phyloP scores from a whole-genome alignment of 2,113 vertebrate species.

The Oncorhynchus kisutch region DNA sequence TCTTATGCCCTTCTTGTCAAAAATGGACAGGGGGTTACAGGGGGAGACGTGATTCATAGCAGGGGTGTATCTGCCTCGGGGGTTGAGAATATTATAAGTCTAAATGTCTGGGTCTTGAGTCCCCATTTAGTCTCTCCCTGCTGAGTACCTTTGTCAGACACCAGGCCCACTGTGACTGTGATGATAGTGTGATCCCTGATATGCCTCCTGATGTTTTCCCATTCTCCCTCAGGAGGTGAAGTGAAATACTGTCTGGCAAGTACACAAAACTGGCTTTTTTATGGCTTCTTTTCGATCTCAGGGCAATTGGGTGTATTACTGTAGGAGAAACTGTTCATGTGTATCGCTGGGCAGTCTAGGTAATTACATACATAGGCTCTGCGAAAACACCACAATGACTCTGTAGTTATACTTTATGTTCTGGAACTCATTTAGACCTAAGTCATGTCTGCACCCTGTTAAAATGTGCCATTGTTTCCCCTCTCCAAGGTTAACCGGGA shows the following conservation, averaged over 20 bases:
- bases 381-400: constrained; percentile 10
- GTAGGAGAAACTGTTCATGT: constrained; percentile 17
- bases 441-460: neutral
- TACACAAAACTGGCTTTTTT: neutral
- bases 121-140: neutral
- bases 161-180: constrained; percentile 3
- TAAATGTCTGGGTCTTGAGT: neutral
- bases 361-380: constrained; percentile 24
- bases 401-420: constrained; percentile 28
- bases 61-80: neutral
- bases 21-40: neutral
- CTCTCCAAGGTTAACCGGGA: neutral
- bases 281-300: constrained; percentile 4
- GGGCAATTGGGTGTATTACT: neutral
- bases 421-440: constrained; percentile 14
- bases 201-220: neutral
- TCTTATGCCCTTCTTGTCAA: neutral
- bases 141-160: neutral
- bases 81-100: neutral
- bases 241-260: constrained; percentile 1
- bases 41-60: neutral
- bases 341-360: constrained; percentile 29
- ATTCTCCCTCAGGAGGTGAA: neutral
- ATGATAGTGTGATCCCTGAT: constrained; percentile 12
- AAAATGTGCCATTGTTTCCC: neutral